Percentiles rank a stretch among this genome's conserved stretches.
Evolutionary conservation across 2,888 invertebrate genomes (phyloP).

Genomic region (Hermaeophaga mercurialis): DNA sequence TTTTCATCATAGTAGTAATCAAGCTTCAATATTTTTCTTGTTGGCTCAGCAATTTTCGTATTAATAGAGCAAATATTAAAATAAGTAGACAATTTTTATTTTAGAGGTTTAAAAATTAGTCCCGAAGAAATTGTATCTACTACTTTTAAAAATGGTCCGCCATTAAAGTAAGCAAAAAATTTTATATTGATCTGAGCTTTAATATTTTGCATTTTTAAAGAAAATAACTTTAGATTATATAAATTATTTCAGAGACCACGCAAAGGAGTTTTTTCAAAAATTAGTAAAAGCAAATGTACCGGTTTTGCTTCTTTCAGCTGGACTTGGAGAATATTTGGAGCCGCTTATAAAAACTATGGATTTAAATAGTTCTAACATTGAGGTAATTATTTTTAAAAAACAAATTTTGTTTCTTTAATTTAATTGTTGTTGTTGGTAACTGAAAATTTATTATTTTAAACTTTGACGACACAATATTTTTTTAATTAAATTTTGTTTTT

Average conservation of each 20-base stretch:
- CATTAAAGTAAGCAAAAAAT: conserved; percentile 54
- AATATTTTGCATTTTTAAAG: background rate
- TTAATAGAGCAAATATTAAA: too few species aligned
- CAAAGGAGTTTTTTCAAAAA: conserved; percentile 67
- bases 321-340: conserved; percentile 86
- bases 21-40: too few species aligned
- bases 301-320: conserved; percentile 92
- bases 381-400: conserved; percentile 57
- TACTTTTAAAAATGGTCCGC: conserved; percentile 58
- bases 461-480: too few species aligned
- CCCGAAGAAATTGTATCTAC: conserved; percentile 62
- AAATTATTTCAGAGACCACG: conserved; percentile 66
- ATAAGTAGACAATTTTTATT: too few species aligned
- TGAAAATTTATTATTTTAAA: too few species aligned
- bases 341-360: conserved; percentile 74
- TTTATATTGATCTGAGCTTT: too few species aligned
- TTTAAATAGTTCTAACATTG: conserved; percentile 71
- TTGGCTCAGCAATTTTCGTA: too few species aligned
- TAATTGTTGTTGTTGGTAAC: too few species aligned
- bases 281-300: conserved; percentile 73
- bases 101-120: conserved; percentile 62
- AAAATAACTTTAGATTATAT: background rate
- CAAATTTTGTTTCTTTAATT: too few species aligned
- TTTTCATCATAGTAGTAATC: too few species aligned
- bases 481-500: too few species aligned